A percentile compares a stretch with the other conserved stretches of the same genome.
These are phyloP conservation scores for Iguana delicatissima DNA, from an alignment of 2,797 vertebrate genomes.

Conservation along the genomic window DNA sequence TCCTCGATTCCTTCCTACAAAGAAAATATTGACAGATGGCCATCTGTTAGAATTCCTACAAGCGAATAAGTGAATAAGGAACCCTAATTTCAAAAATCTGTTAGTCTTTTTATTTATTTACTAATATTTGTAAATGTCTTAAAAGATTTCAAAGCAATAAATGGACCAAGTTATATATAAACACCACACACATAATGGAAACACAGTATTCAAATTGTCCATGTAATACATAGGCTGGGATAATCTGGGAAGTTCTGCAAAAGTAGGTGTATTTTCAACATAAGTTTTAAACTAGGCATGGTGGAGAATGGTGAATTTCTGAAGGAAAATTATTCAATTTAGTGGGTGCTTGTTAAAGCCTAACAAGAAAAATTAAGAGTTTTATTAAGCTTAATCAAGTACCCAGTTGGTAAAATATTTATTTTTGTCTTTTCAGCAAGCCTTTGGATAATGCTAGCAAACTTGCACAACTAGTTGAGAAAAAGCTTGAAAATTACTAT, in stretches of 20 bases:
- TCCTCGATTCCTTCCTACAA: background rate
- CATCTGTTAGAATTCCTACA: background rate
- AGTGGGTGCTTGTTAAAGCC: background rate
- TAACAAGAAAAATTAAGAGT: background rate
- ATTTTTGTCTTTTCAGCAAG: conserved; percentile 81
- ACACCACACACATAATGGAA: no score
- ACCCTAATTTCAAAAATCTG: background rate
- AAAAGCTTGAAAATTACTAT: conserved; percentile 87
- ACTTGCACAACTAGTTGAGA: conserved; percentile 92
- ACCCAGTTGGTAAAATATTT: conserved; percentile 3
- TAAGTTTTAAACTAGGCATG: no score
- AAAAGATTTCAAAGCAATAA: no score
- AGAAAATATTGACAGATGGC: background rate
- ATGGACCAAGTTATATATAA: no score
- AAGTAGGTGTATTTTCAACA: no score
- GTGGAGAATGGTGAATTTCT: background rate
- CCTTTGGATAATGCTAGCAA: conserved; percentile 85
- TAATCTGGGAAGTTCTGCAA: no score
- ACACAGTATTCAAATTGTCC: no score
- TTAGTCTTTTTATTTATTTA: background rate
- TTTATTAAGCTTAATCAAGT: no score
- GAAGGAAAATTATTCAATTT: background rate
- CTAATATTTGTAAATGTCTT: no score
- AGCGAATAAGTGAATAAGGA: background rate
- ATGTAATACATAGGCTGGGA: no score